phyloP scores from a whole-genome alignment of 2,888 invertebrate genomes.

The Muscina levida region DNA sequence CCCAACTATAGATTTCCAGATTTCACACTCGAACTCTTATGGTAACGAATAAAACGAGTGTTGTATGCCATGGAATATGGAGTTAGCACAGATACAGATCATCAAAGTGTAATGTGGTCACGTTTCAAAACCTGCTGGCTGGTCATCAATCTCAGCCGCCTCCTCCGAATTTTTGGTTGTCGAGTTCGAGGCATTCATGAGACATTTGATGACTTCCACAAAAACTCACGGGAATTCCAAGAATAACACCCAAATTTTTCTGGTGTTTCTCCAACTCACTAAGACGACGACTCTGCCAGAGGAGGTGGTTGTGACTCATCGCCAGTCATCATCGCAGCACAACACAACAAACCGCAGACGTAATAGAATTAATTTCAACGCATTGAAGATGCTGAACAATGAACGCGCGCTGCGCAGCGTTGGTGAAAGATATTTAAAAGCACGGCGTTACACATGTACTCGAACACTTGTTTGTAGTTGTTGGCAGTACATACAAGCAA shows the following conservation, averaged over 20 bases:
- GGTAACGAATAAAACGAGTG: not conserved
- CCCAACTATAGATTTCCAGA: not conserved
- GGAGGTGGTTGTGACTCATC: not conserved
- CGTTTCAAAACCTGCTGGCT: conserved; percentile 8
- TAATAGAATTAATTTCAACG: not conserved
- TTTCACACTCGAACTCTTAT: conserved; percentile 18
- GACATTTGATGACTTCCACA: conserved; percentile 52
- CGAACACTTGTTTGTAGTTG: no score
- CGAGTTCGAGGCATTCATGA: not conserved
- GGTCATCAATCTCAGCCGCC: no score
- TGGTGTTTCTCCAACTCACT: conserved; percentile 54
- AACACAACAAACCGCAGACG: not conserved
- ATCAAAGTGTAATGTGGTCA: not conserved
- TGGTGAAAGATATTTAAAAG: not conserved
- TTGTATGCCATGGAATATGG: not conserved
- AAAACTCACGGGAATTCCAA: conserved; percentile 64
- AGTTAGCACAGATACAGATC: not conserved
- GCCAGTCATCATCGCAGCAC: not conserved
- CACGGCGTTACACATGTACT: no score
- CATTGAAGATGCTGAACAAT: not conserved
- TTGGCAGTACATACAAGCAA: no score
- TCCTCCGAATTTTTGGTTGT: not conserved
- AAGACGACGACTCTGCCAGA: not conserved
- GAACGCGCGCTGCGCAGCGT: not conserved
- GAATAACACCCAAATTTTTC: conserved; percentile 42